Base-by-base conservation (phyloP, 2,797 vertebrate species). In the Enteromius radiatus region DNA sequence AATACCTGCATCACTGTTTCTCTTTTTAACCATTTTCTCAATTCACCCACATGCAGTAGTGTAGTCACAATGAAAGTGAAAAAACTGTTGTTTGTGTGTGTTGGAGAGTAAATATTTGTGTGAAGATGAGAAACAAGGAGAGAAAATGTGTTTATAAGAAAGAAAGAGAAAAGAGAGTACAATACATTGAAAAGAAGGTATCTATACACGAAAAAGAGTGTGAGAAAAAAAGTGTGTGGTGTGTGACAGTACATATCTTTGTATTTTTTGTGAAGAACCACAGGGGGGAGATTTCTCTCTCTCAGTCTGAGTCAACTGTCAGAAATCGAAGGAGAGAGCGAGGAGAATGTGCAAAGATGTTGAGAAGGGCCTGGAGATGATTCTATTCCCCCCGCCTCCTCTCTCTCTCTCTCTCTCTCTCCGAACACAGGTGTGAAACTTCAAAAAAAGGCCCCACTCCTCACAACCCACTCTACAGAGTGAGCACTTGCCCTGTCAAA, bases 401-500 rank as follows among this genome's bases (percentile, higher is more conserved):
- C 81, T 28, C 54, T 80, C 63, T 84, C 92, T 92, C 90, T 87
- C 87, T 49, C 85, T 89, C 91, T 91, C 92, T 91, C 91, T 92
- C 91, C 89, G 91, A 91, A 91, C 90, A 91, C 92, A 87, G 92
- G 91, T 93, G 92, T 92, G 92, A 93, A 93, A 93, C 94, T 94
- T 94, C 91, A 94, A 93, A 93, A 92, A 93, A 94, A 92, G 92
- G 91, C 92, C 92, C 85, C 90, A 89, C 89, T 92, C 89, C 86
- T 88, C 89, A 89, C 91, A 76, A 33, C 64, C 78, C 76, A 82
- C 81, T 79, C 69, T 90, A 91, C 87, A 87, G 92, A 93, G 90
- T 91, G 88, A 91, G 90, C 91, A 91, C 91, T 88, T 31, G 88
- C 89, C 93, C 93, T 95, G 94, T 95, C 94, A 95, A 92, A 92